A percentile compares a stretch with the other conserved stretches of the same genome.
phyloP scores from a whole-genome alignment of 2,888 invertebrate species.

The Melanargia galathea region DNA sequence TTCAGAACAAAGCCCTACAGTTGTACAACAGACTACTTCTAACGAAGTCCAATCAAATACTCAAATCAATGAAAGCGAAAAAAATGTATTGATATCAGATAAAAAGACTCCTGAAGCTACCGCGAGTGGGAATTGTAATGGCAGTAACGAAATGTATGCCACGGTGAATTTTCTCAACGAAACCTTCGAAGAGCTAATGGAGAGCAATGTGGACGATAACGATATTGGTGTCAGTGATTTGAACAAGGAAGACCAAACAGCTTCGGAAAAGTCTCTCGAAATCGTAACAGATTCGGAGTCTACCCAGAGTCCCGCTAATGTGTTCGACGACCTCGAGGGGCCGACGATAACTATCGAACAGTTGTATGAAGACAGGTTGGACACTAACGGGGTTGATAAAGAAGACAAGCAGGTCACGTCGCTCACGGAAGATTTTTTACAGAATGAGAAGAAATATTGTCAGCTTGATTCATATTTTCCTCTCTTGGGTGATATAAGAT shows the following conservation, averaged over 20 bases:
- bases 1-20: constrained; percentile 9
- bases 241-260: constrained; percentile 51
- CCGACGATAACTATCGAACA: constrained; percentile 22
- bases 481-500: constrained; percentile 71
- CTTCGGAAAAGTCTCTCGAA: constrained; percentile 39
- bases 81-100: constrained; percentile 16
- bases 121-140: constrained; percentile 53
- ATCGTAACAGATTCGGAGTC: constrained; percentile 30
- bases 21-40: background rate
- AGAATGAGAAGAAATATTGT: constrained; percentile 78
- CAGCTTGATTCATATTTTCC: constrained; percentile 65
- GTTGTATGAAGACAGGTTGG: constrained; percentile 15
- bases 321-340: constrained; percentile 8
- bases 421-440: constrained; percentile 71
- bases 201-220: constrained; percentile 74
- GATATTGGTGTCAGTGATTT: constrained; percentile 57
- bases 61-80: constrained; percentile 23
- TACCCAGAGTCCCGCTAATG: constrained; percentile 11
- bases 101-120: constrained; percentile 26
- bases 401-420: constrained; percentile 51
- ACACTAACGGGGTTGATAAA: constrained; percentile 32
- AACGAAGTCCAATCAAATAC: constrained; percentile 26
- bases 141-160: constrained; percentile 61
- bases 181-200: constrained; percentile 71
- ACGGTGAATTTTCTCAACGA: constrained; percentile 70